Conservation (phyloP, 2,797 vertebrate species). For the Sebastolobus alascanus region DNA sequence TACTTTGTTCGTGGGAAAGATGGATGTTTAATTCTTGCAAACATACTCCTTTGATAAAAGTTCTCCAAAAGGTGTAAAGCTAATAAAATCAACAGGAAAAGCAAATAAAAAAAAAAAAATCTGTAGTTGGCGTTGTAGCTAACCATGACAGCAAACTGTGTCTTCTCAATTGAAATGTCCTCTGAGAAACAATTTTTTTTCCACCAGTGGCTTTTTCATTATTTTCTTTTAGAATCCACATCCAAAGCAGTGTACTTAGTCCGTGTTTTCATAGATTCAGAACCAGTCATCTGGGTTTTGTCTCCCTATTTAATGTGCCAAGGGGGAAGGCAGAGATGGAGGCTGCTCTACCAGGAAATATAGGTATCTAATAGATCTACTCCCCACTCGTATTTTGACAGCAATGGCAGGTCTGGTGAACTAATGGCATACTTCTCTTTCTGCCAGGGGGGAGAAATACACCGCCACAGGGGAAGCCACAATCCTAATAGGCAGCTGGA, state of each 20-base stretch:
- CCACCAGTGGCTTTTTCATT: constrained; percentile 81
- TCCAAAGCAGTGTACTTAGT: constrained; percentile 83
- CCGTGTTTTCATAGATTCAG: constrained; percentile 81
- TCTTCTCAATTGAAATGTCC: constrained; percentile 77
- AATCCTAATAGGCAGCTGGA: constrained; percentile 77
- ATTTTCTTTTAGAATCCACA: constrained; percentile 83
- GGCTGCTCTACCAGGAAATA: constrained; percentile 75
- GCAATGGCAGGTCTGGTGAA: constrained; percentile 76
- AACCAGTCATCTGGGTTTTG: constrained; percentile 83
- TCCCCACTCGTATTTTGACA: constrained; percentile 79
- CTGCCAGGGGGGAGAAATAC: constrained; percentile 69
- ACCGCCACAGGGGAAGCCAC: constrained; percentile 71
- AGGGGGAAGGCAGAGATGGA: constrained; percentile 70
- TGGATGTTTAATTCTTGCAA: constrained; percentile 17
- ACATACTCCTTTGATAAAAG: background rate
- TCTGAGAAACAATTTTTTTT: constrained; percentile 72
- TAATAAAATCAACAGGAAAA: constrained; percentile 18
- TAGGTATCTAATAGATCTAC: constrained; percentile 80
- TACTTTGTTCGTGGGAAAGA: constrained; percentile 31
- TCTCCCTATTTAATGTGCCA: constrained; percentile 79
- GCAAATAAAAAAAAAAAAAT: constrained; percentile 1
- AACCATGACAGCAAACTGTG: constrained; percentile 63
- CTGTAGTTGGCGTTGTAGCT: constrained; percentile 7
- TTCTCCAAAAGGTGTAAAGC: constrained; percentile 5
- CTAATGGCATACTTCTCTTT: constrained; percentile 77